phyloP scores from a whole-genome alignment of 2,888 invertebrate genomes.

The Gymnocheta viridis region DNA sequence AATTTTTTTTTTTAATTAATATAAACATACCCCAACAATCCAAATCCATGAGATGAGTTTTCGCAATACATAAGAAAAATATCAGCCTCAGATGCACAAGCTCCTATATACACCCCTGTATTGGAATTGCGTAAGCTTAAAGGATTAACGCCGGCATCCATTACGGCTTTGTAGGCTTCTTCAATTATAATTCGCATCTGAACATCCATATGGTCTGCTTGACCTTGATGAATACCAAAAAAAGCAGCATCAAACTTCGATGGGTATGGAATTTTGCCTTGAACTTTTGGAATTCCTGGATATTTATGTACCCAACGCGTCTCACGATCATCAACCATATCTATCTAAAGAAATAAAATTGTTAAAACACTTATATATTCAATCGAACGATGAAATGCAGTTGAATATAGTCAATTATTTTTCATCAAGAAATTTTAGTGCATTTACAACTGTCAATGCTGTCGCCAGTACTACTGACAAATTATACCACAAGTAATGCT shows the following conservation, averaged over 20 bases:
- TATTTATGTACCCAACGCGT: conserved; percentile 89
- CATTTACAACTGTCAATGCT: no score
- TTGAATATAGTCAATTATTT: no score
- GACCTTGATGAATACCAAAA: conserved; percentile 89
- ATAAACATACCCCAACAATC: conserved; percentile 83
- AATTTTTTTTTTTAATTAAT: not conserved
- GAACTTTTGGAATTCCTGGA: conserved; percentile 88
- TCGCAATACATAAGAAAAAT: conserved; percentile 87
- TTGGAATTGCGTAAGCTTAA: conserved; percentile 85
- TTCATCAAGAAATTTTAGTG: no score
- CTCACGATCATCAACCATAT: conserved; percentile 91
- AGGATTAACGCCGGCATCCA: conserved; percentile 89
- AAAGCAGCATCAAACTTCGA: conserved; percentile 90
- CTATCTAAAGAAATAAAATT: conserved; percentile 83
- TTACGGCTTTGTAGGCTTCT: conserved; percentile 89
- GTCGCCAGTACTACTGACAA: no score
- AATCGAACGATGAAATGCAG: no score
- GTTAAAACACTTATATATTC: not conserved
- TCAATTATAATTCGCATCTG: conserved; percentile 90
- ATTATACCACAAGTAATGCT: no score
- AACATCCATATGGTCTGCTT: conserved; percentile 90
- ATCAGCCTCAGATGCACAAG: conserved; percentile 88
- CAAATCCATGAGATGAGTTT: conserved; percentile 83
- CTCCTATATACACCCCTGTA: conserved; percentile 89
- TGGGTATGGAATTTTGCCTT: conserved; percentile 87